phyloP scores from a whole-genome alignment of 2,888 invertebrate genomes.

The Conus canariensis region DNA sequence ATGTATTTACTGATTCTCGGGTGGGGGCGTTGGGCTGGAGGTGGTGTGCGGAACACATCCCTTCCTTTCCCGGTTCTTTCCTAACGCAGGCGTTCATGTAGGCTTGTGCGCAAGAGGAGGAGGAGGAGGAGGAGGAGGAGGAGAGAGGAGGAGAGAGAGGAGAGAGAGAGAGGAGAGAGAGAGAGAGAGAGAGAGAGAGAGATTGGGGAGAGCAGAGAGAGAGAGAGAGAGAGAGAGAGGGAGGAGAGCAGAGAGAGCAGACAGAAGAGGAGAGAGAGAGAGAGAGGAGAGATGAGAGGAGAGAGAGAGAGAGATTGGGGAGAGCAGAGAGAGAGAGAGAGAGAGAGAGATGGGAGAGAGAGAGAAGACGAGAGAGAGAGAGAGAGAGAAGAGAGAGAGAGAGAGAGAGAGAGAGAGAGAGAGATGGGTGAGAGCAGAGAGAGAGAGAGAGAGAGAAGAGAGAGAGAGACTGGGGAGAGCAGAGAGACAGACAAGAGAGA shows the following conservation, averaged over 20 bases:
- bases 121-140: background rate
- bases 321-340: background rate
- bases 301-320: too few species aligned
- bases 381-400: background rate
- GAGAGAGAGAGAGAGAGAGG: background rate
- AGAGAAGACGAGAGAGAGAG: background rate
- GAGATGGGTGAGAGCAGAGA: too few species aligned
- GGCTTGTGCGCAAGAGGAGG: too few species aligned
- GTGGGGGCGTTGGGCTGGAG: too few species aligned
- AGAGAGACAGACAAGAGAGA: too few species aligned
- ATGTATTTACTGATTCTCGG: too few species aligned
- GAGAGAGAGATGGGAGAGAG: background rate
- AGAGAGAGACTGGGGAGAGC: background rate
- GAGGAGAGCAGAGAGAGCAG: too few species aligned
- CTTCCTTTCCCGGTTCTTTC: too few species aligned
- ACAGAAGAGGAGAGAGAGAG: background rate
- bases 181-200: too few species aligned
- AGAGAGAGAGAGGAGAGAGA: background rate
- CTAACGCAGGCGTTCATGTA: too few species aligned
- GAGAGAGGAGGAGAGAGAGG: background rate
- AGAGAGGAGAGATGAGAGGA: background rate
- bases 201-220: background rate
- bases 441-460: background rate
- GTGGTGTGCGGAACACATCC: too few species aligned
- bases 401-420: background rate